Base-by-base conservation (phyloP, 2,888 invertebrate species). In the Oconnorella tubifera region DNA sequence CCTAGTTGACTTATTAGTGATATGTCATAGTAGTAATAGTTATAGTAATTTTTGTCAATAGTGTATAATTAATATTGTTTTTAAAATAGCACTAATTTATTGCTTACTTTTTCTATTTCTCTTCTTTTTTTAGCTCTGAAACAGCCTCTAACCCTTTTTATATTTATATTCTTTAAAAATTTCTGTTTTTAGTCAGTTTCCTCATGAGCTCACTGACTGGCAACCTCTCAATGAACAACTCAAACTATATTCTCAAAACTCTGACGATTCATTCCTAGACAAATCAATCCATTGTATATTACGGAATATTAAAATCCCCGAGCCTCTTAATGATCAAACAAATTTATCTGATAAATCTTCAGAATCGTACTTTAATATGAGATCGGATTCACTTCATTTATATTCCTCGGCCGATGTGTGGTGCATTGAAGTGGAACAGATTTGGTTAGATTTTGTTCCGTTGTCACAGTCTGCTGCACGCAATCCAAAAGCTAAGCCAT, bases 361-460 rank as follows among this genome's bases (percentile, higher is more conserved):
- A n/a, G n/a, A n/a, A n/a, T 51, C 62, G n/a, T 63, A 63, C 40
- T 62, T 25, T 49, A 65, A 56, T 64, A 72, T 75, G 67, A 62
- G 65, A 51, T 73, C 73, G 31, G 73, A 77, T 62, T 77, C 67
- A 14, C 61, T 67, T 23, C 78, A 78, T 65, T 68, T 70, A 27
- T 74, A 76, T 57, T 75, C 74, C 19, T 88, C 88, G n/a, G 87
- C 91, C 71, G 88, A 90, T 74, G 88, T 96, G 14, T 96, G 95
- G 85, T 92, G 90, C 79, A 86, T 91, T 19, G 86, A 88, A 73
- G 85, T 91, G 51, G 95, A 96, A 79, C 95, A 96, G 0, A 86
- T 94, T 60, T 96, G 95, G 94, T 89, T 90, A 14, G 96, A 96
- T 82, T 95, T 95, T 81, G 85, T 88, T 68, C 93, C 92, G 3